Evolutionary conservation across 2,888 invertebrate species (phyloP), one percentile per base, ranked within the genome.

Genomic region (Phragmatobia fuliginosa): DNA sequence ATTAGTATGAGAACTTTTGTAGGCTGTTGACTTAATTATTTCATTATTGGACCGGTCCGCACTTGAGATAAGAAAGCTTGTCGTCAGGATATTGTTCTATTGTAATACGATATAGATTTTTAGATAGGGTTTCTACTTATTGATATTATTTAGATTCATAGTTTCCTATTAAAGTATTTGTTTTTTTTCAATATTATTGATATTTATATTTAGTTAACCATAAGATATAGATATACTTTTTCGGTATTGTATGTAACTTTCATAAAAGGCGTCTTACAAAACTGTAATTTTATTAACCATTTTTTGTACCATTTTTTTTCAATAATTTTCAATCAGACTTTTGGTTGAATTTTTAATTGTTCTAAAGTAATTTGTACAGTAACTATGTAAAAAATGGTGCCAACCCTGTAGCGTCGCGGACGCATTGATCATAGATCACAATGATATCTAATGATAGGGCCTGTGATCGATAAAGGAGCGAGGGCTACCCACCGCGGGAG

Each of bases 371-470:
- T 1, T 16, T 56, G 14, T 28, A 11, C 11, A 14, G 56, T 56
- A 56, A 11, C 25, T 28, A 28, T 56, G 25, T 56, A 56, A 56
- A 56, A 56, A 28, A 28, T 14, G 8, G 58, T 59, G 41, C 58
- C 88, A 90, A 75, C 89, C 88, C 88, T 89, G 80, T 67, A 36
- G 62, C 68, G 74, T 72, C 83, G 85, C 86, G 78, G 83, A 82
- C 86, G 85, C 87, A 90, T 90, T 89, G 91, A 93, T 93, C 92
- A 92, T 90, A 91, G 89, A 91, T 91, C 91, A 94, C 94, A 93
- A 94, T 94, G 93, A 93, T 92, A 91, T 91, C 92, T 94, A 94
- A 94, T 93, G 93, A 93, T 93, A 93, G 92, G 91, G 89, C 88
- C 86, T 86, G 83, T 89, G 90, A 91, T 92, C 92, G 91, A 90